Evolutionary conservation across 2,113 vertebrate genomes (phyloP).

Genomic region (Leucopsar rothschildi): DNA sequence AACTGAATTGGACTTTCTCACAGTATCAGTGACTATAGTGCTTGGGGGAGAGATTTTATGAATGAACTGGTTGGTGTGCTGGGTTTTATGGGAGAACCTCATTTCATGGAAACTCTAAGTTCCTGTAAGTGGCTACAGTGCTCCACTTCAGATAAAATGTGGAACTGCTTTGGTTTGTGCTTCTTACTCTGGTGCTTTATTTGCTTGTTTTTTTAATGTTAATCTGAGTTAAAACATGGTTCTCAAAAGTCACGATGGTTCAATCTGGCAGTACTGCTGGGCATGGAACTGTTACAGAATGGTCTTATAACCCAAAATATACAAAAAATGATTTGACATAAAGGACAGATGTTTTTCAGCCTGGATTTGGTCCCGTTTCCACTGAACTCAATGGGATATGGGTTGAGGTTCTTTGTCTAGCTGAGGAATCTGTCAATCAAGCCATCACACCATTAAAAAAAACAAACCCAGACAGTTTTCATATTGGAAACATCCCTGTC

Average conservation of each 20-base stretch:
- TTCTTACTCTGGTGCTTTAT: neutral
- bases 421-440: constrained; percentile 61
- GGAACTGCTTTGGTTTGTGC: neutral
- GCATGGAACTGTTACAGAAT: neutral
- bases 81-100: neutral
- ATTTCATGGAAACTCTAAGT: neutral
- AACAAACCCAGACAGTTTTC: neutral
- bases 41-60: constrained; percentile 20
- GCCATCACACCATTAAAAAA: neutral
- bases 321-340: constrained; percentile 20
- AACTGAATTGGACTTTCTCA: constrained; percentile 38
- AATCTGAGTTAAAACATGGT: neutral
- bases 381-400: constrained; percentile 28
- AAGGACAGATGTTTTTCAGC: constrained; percentile 46
- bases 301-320: neutral
- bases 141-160: neutral
- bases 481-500: constrained; percentile 51
- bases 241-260: neutral
- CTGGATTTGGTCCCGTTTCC: constrained; percentile 24
- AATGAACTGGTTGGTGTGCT: constrained; percentile 27
- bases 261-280: neutral
- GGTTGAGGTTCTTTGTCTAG: constrained; percentile 33
- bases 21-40: neutral
- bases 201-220: neutral
- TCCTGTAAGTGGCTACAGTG: neutral